These are phyloP conservation scores for Lepisosteus oculatus DNA, from an alignment of 2,113 vertebrate species.

Conservation along the genomic window DNA sequence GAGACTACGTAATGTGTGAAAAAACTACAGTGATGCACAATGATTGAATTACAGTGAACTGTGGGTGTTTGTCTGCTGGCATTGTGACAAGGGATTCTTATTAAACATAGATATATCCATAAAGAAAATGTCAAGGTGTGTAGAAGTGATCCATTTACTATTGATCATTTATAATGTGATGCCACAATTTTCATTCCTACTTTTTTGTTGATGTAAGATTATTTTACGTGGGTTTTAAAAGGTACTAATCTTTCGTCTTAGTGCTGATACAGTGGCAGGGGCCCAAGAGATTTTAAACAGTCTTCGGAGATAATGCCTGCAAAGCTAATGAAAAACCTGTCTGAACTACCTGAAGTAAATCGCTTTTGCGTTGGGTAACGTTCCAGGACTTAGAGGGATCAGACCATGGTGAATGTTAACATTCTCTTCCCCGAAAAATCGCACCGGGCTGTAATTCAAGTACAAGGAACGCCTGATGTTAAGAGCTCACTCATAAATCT, in stretches of 20 bases:
- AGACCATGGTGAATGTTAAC: neutral
- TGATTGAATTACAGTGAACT: conserved; percentile 7
- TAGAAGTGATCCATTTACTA: neutral
- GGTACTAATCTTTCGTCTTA: neutral
- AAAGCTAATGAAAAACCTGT: neutral
- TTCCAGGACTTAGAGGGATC: neutral
- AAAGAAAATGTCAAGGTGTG: neutral
- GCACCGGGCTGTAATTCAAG: neutral
- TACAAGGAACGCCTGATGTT: neutral
- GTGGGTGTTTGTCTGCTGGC: neutral
- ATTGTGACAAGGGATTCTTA: conserved; percentile 6
- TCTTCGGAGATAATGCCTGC: neutral
- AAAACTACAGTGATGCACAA: too few relatives aligned
- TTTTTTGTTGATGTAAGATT: neutral
- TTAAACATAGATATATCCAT: neutral
- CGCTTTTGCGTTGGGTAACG: neutral
- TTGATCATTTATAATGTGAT: conserved; percentile 15
- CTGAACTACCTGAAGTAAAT: neutral
- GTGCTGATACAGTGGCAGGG: neutral
- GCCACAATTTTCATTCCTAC: neutral
- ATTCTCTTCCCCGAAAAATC: neutral
- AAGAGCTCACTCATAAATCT: neutral
- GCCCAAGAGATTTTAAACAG: neutral
- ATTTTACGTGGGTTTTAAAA: neutral
- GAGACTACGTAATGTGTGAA: too few relatives aligned